phyloP scores from a whole-genome alignment of 2,888 invertebrate genomes.

The Acrobasis suavella region DNA sequence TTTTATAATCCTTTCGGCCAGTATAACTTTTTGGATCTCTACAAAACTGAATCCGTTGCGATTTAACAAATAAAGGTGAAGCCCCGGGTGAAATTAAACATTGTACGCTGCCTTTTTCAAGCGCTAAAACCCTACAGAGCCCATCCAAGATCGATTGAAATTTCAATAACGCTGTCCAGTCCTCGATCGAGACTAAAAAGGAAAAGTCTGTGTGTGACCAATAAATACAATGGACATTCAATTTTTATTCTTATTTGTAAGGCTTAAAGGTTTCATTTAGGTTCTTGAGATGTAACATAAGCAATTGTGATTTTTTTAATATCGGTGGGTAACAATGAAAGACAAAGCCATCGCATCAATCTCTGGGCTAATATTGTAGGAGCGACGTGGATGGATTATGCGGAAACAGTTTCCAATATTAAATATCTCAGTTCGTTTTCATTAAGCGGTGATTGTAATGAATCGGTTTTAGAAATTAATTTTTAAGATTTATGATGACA shows the following conservation, averaged over 20 bases:
- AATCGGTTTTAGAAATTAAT: slow-evolving; percentile 7
- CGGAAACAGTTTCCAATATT: slow-evolving; percentile 23
- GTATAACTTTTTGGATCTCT: neutral
- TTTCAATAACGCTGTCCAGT: slow-evolving; percentile 17
- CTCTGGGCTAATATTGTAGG: slow-evolving; percentile 28
- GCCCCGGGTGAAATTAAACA: neutral
- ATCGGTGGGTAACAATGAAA: slow-evolving; percentile 17
- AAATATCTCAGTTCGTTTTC: slow-evolving; percentile 25
- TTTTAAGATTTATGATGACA: too few relatives aligned
- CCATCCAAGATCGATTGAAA: slow-evolving; percentile 9
- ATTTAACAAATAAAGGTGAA: neutral
- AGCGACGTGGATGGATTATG: slow-evolving; percentile 28
- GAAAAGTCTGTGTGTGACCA: slow-evolving; percentile 5
- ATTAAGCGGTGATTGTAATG: slow-evolving; percentile 27
- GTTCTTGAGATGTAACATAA: neutral
- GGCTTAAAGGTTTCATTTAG: neutral
- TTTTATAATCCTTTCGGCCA: too few relatives aligned
- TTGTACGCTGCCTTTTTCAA: neutral
- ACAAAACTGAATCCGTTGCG: neutral
- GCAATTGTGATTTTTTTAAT: slow-evolving; percentile 21
- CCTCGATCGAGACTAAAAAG: neutral
- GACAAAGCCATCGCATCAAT: slow-evolving; percentile 28
- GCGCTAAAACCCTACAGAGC: neutral
- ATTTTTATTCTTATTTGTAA: neutral
- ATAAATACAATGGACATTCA: neutral